Percentiles rank a stretch among this genome's conserved stretches.
Conservation (phyloP, 2,888 invertebrate genomes). For the Iselma pallidipennis region DNA sequence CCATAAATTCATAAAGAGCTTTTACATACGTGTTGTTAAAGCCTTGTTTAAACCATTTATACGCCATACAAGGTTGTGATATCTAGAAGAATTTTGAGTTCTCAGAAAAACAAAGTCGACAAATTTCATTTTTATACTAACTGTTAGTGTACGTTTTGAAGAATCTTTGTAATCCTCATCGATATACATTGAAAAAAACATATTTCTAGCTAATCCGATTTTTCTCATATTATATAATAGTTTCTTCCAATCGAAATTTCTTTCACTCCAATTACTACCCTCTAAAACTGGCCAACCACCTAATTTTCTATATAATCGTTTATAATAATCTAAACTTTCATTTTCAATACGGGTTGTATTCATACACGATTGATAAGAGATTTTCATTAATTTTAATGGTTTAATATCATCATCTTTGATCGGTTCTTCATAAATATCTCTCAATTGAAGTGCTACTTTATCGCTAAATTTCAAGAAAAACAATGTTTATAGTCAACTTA, state of each 20-base stretch:
- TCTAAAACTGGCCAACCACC: slow-evolving; percentile 36
- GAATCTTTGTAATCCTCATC: slow-evolving; percentile 3
- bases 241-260: slow-evolving; percentile 27
- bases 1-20: slow-evolving; percentile 19
- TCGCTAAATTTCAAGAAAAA: background rate
- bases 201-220: slow-evolving; percentile 23
- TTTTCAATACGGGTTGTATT: slow-evolving; percentile 24
- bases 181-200: slow-evolving; percentile 22
- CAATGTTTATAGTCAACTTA: too few relatives aligned
- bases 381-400: slow-evolving; percentile 54
- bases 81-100: too few relatives aligned
- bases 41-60: slow-evolving; percentile 9
- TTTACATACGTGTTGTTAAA: slow-evolving; percentile 24
- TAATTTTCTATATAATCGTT: slow-evolving; percentile 22
- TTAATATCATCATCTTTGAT: slow-evolving; percentile 44
- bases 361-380: slow-evolving; percentile 39
- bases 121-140: background rate
- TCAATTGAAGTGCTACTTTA: background rate
- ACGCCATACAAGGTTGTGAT: slow-evolving; percentile 19
- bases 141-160: background rate
- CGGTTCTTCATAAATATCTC: background rate
- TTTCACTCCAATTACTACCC: slow-evolving; percentile 28
- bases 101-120: too few relatives aligned
- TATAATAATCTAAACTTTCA: slow-evolving; percentile 8
- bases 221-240: slow-evolving; percentile 19